phyloP scores from a whole-genome alignment of 37 sponge, comb jelly and placozoan species.

The Chondrilla cf. caribensis region DNA sequence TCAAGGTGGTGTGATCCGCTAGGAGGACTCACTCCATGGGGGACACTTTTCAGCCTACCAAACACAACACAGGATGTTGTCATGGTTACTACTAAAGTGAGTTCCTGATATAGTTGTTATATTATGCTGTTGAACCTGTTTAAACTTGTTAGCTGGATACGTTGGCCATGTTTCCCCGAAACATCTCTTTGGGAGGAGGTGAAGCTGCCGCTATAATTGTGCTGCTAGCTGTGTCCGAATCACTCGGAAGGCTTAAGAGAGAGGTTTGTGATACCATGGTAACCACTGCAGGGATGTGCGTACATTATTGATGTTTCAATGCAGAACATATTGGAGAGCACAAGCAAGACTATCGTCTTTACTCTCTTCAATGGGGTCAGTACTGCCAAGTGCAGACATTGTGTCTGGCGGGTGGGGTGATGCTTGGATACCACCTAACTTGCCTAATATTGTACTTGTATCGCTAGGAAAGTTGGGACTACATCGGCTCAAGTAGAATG shows the following conservation, averaged over 20 bases:
- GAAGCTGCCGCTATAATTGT: slow-evolving; percentile 65
- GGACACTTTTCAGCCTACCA: slow-evolving; percentile 46
- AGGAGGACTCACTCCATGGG: slow-evolving; percentile 66
- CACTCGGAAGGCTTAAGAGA: slow-evolving; percentile 59
- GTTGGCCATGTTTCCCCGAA: neutral
- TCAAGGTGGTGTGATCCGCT: slow-evolving; percentile 51
- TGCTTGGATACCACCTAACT: too few relatives aligned
- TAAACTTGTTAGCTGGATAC: neutral
- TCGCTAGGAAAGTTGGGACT: slow-evolving; percentile 84
- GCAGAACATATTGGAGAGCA: slow-evolving; percentile 20
- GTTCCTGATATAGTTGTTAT: too few relatives aligned
- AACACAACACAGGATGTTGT: slow-evolving; percentile 16
- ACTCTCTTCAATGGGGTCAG: slow-evolving; percentile 80
- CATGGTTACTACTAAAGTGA: slow-evolving; percentile 65
- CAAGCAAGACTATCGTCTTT: slow-evolving; percentile 46
- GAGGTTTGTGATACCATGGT: slow-evolving; percentile 51
- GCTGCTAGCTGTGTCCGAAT: slow-evolving; percentile 52
- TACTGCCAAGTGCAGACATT: neutral
- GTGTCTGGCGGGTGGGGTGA: too few relatives aligned
- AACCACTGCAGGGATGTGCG: too few relatives aligned
- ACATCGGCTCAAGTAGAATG: slow-evolving; percentile 88
- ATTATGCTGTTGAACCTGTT: too few relatives aligned
- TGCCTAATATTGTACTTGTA: too few relatives aligned
- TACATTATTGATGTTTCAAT: too few relatives aligned
- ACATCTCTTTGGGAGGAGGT: slow-evolving; percentile 6